These are phyloP conservation scores for Melospiza melodia DNA, from an alignment of 2,113 vertebrate genomes.

Conservation along the genomic window DNA sequence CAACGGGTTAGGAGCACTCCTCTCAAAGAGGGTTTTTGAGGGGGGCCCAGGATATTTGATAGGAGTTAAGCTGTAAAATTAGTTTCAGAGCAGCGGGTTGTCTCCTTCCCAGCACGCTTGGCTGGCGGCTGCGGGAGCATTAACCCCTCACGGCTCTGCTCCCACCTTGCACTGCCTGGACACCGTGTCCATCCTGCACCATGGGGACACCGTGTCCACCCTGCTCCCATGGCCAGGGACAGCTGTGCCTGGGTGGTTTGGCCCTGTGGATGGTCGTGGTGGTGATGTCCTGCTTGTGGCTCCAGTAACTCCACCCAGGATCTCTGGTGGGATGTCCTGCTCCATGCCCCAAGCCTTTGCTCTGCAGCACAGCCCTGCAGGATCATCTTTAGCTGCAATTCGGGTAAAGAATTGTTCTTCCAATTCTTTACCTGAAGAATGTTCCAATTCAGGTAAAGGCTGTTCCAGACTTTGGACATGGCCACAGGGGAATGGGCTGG, in stretches of 20 bases:
- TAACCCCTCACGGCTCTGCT: neutral
- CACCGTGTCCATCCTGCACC: neutral
- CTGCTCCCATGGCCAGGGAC: accelerated
- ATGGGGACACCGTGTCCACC: accelerated
- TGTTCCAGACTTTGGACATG: accelerated
- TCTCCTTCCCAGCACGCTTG: constrained; percentile 78
- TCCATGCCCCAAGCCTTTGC: accelerated
- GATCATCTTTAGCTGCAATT: neutral
- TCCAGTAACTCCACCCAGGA: accelerated
- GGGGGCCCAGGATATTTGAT: constrained; percentile 80
- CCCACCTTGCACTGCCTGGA: accelerated
- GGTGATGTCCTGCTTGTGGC: neutral
- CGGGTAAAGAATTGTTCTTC: no score
- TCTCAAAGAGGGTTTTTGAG: constrained; percentile 80
- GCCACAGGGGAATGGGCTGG: neutral
- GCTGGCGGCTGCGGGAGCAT: neutral
- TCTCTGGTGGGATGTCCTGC: neutral
- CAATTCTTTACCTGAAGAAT: no score
- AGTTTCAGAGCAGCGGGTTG: constrained; percentile 82
- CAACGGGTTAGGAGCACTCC: constrained; percentile 78
- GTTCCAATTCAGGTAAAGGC: no score
- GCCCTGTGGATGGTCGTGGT: accelerated
- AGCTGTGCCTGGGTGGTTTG: neutral
- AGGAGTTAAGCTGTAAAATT: constrained; percentile 84
- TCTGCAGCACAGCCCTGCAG: neutral